A percentile compares a stretch with the other conserved stretches of the same genome.
phyloP scores from a whole-genome alignment of 2,888 invertebrate genomes.

The Cephus spinipes region DNA sequence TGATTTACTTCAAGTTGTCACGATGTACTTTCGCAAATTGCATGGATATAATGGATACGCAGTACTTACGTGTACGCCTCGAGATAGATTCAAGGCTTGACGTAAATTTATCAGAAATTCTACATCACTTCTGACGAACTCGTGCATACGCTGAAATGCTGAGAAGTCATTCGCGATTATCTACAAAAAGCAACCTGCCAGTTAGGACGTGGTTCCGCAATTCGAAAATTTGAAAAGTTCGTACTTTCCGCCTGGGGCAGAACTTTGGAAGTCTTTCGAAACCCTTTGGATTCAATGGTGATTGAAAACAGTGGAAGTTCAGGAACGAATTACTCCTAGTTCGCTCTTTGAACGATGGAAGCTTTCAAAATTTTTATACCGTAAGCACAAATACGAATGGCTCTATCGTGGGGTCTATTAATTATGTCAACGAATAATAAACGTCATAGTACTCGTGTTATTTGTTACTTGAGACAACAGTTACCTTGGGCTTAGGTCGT shows the following conservation, averaged over 20 bases:
- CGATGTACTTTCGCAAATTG: not conserved
- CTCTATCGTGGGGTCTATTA: not conserved
- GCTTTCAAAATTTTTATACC: not conserved
- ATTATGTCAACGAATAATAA: not conserved
- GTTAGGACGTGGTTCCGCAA: not conserved
- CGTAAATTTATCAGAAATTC: not conserved
- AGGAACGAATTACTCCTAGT: not conserved
- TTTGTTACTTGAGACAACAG: not conserved
- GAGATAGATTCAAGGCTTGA: not conserved
- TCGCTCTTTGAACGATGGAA: not conserved
- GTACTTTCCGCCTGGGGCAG: not conserved
- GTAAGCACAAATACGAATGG: not conserved
- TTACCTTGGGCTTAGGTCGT: not conserved
- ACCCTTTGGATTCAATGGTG: not conserved
- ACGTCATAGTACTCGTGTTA: not conserved
- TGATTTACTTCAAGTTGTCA: not conserved
- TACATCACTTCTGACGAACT: not conserved
- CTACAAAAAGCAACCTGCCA: not conserved
- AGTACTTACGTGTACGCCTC: not conserved
- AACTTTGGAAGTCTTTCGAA: not conserved
- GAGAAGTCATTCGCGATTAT: not conserved
- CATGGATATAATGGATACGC: too few species aligned
- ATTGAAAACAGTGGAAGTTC: not conserved
- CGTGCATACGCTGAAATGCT: not conserved
- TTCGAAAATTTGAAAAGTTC: not conserved